Base-by-base conservation (phyloP, 1,140 invertebrate species). In the Lepidurus packardi region DNA sequence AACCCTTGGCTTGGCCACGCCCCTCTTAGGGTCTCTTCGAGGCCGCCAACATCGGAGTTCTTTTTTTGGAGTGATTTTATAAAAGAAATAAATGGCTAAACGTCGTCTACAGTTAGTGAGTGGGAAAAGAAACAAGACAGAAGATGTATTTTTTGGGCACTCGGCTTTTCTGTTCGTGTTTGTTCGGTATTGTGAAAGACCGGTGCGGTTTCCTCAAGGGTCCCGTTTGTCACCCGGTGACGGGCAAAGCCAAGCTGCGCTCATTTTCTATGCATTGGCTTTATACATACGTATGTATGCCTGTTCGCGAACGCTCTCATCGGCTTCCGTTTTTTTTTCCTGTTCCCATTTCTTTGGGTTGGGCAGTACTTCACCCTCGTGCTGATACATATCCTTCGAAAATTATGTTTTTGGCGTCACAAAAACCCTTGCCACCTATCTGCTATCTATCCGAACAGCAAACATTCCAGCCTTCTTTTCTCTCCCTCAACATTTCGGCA, bases 181-280 rank as follows among this genome's bases (percentile, higher is more conserved):
- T 9, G 53, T 65, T 65, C 53, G n/a, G 21, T 9, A 65, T 16
- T n/a, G 53, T n/a, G 53, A 65, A 21, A 21, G 21, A 21, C 53
- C 21, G 53, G 21, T 21, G 53, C 21, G 21, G 53, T 21, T 34
- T 9, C 13, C 53, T 65, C 53, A 65, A 21, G 53, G 53, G 53
- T 65, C 9, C 53, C 53, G 53, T 65, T 65, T 16, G 53, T 65
- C 53, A 65, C 53, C 53, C 53, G 0, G 53, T 65, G 21, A 65
- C 16, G 21, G 16, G 16, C 45, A 47, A 65, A 21, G 21, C 16
- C 53, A 65, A 65, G 53, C 21, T 65, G 53, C 53, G 21, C 53
- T 65, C 53, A 65, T 65, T 65, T 65, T 21, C 53, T 65, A 65
- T 65, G 53, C 53, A 65, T 65, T 65, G 53, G 53, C 16, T 65